These are phyloP conservation scores for Aporrectodea caliginosa DNA, from an alignment of 1,140 invertebrate genomes.

Conservation along the genomic window DNA sequence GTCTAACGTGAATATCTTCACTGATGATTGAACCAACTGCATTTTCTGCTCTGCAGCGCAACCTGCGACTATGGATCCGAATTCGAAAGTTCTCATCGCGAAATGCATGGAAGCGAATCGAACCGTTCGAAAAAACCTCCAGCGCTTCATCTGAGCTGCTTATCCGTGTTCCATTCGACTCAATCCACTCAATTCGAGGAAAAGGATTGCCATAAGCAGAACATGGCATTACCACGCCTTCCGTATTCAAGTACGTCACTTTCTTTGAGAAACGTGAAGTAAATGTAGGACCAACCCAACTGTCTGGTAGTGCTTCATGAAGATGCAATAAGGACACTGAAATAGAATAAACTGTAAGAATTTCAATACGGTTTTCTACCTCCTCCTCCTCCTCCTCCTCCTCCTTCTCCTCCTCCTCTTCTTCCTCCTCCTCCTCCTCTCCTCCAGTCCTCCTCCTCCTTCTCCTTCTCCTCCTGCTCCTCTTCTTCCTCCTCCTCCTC, in stretches of 20 bases:
- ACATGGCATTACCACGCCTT: background rate
- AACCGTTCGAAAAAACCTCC: background rate
- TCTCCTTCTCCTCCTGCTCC: no score
- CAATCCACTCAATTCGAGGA: background rate
- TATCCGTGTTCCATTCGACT: background rate
- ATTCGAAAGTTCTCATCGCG: background rate
- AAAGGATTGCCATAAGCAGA: background rate
- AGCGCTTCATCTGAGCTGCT: background rate
- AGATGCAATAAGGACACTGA: background rate
- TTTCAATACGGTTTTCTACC: no score
- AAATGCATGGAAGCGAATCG: background rate
- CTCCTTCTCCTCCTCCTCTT: no score
- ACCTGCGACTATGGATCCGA: background rate
- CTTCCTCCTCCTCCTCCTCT: no score
- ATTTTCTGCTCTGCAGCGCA: background rate
- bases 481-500: no score
- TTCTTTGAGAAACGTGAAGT: background rate
- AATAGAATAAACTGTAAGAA: background rate
- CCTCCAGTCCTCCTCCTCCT: no score
- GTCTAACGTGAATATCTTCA: background rate
- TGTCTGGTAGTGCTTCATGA: background rate
- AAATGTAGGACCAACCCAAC: background rate
- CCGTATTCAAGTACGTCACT: background rate
- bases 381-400: no score
- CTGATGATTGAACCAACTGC: background rate